These are phyloP conservation scores for Danaus melanippus DNA, from an alignment of 1,140 invertebrate genomes.

Conservation along the genomic window DNA sequence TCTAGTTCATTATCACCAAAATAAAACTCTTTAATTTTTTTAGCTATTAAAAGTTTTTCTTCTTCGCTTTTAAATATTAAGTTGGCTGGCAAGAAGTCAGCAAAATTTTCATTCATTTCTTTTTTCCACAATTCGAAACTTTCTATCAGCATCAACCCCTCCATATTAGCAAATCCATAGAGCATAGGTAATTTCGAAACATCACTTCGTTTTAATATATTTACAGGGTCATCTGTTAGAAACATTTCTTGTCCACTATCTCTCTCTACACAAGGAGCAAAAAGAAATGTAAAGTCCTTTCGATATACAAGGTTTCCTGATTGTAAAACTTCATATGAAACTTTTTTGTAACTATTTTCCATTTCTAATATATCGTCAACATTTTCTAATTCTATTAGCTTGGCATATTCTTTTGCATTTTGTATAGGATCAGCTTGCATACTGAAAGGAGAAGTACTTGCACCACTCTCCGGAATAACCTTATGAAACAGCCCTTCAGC, in stretches of 20 bases:
- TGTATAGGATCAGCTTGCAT: neutral
- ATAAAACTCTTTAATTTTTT: conserved; percentile 20
- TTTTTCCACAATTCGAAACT: conserved; percentile 31
- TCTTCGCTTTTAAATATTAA: conserved; percentile 24
- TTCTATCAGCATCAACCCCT: conserved; percentile 3
- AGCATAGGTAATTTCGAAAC: conserved; percentile 25
- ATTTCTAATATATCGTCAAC: conserved; percentile 27
- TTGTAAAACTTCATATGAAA: conserved; percentile 25
- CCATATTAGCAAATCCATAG: conserved; percentile 39
- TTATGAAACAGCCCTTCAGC: neutral
- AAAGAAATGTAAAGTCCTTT: conserved; percentile 23
- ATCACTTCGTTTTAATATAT: too few relatives aligned
- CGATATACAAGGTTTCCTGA: conserved; percentile 11
- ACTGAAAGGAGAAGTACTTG: neutral
- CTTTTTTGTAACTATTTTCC: conserved; percentile 39
- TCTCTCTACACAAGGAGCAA: conserved; percentile 41
- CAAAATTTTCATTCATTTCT: conserved; percentile 27
- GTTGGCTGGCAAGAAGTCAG: too few relatives aligned
- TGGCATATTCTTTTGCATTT: conserved; percentile 1
- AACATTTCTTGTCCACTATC: conserved; percentile 8
- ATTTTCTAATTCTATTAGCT: conserved; percentile 21
- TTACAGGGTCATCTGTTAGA: conserved; percentile 26
- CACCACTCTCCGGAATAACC: conserved; percentile 1
- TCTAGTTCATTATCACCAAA: conserved; percentile 24
- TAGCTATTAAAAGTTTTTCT: conserved; percentile 19